Evolutionary conservation across 2,888 invertebrate species (phyloP).

Genomic region (Onchidella celtica): DNA sequence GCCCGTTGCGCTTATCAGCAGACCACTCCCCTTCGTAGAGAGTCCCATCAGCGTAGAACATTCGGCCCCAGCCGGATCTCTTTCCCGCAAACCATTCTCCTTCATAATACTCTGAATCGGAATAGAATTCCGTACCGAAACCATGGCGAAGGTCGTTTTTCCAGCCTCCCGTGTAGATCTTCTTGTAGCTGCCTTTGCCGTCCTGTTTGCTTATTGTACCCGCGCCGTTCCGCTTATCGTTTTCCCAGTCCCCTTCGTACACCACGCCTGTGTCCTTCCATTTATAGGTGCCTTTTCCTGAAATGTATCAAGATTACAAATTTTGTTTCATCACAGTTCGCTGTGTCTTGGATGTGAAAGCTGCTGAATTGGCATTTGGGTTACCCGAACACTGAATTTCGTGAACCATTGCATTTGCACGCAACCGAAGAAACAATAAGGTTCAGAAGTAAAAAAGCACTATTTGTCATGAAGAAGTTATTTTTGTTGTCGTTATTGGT

Average conservation of each 20-base stretch:
- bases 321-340: no score
- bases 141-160: constrained; percentile 80
- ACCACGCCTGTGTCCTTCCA: constrained; percentile 77
- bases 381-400: no score
- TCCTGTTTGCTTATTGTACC: constrained; percentile 79
- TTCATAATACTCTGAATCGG: constrained; percentile 79
- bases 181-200: constrained; percentile 70
- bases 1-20: constrained; percentile 78
- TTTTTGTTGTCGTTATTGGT: no score
- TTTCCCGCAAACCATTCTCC: constrained; percentile 80
- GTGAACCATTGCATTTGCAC: no score
- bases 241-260: constrained; percentile 80
- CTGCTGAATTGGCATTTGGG: no score
- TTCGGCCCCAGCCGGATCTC: constrained; percentile 80
- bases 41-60: constrained; percentile 79
- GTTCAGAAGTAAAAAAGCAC: no score
- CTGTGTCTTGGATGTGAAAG: no score
- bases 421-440: no score
- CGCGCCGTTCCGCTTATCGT: constrained; percentile 79
- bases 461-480: no score
- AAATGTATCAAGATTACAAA: not conserved
- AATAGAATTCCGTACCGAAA: constrained; percentile 79
- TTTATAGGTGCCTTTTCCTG: constrained; percentile 78
- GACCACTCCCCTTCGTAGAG: constrained; percentile 80
- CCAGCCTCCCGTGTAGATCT: constrained; percentile 80